Conservation (phyloP, 2,888 invertebrate species). For the Meghimatium bilineatum region DNA sequence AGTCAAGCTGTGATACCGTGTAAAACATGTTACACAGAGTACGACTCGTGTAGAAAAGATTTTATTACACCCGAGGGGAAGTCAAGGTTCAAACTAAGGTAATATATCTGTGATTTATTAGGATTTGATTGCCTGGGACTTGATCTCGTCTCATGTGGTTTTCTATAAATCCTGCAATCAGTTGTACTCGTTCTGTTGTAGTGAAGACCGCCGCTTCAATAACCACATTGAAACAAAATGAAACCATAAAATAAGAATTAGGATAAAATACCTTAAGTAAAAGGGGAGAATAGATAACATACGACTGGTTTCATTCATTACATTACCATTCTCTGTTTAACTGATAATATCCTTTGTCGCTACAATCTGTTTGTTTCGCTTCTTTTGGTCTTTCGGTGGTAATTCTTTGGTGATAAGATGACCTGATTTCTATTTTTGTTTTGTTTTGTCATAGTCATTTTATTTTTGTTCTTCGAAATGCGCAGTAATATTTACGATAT, state of each 20-base stretch:
- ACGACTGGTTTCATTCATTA: background rate
- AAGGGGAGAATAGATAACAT: background rate
- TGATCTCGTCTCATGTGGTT: background rate
- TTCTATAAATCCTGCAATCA: slow-evolving; percentile 12
- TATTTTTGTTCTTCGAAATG: too few relatives aligned
- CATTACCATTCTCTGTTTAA: background rate
- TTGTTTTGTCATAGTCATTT: too few relatives aligned
- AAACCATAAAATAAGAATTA: background rate
- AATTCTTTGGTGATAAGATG: background rate
- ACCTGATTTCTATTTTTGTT: slow-evolving; percentile 19
- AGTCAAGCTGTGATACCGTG: background rate
- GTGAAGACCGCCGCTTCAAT: background rate
- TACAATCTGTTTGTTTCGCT: background rate
- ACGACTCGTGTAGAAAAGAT: slow-evolving; percentile 11
- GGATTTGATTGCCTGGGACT: background rate
- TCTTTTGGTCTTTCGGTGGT: background rate
- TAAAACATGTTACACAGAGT: background rate
- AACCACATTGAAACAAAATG: background rate
- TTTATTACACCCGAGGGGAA: slow-evolving; percentile 27
- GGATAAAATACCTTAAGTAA: background rate
- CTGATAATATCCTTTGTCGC: background rate
- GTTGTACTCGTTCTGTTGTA: background rate
- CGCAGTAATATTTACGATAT: too few relatives aligned
- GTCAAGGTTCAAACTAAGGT: slow-evolving; percentile 9
- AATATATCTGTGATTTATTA: slow-evolving; percentile 41